phyloP scores from a whole-genome alignment of 2,113 vertebrate species.

The Apistogramma diplotaenia region DNA sequence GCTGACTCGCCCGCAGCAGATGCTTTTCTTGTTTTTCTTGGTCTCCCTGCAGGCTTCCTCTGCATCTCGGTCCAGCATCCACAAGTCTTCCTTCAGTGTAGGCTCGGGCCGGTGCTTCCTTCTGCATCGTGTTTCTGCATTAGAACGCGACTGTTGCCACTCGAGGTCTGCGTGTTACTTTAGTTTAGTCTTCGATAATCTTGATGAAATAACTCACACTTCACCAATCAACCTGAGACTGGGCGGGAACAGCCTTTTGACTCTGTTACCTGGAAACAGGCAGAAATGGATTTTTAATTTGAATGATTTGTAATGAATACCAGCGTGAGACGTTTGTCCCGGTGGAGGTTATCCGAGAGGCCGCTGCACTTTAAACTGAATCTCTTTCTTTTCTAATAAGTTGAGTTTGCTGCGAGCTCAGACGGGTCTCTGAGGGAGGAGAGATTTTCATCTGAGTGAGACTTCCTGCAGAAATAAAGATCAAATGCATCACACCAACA shows the following conservation, averaged over 20 bases:
- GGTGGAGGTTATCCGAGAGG: accelerated
- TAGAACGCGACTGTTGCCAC: too few species aligned
- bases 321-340: accelerated
- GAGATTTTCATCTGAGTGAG: background rate
- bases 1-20: accelerated
- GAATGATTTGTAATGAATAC: background rate
- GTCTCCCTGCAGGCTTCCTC: too few species aligned
- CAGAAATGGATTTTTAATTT: background rate
- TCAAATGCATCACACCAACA: background rate
- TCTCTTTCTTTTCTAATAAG: background rate
- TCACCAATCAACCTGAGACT: background rate
- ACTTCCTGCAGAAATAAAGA: background rate
- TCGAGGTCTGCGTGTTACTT: too few species aligned
- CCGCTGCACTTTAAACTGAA: background rate
- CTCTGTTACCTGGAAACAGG: background rate
- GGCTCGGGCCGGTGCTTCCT: too few species aligned
- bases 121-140: too few species aligned
- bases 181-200: background rate
- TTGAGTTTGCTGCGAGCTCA: background rate
- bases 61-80: too few species aligned
- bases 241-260: background rate
- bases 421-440: background rate
- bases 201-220: background rate
- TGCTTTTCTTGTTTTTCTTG: background rate
- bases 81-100: too few species aligned